A percentile compares a stretch with the other conserved stretches of the same genome.
Conservation (phyloP, 2,888 invertebrate genomes). For the Mythimna impura region DNA sequence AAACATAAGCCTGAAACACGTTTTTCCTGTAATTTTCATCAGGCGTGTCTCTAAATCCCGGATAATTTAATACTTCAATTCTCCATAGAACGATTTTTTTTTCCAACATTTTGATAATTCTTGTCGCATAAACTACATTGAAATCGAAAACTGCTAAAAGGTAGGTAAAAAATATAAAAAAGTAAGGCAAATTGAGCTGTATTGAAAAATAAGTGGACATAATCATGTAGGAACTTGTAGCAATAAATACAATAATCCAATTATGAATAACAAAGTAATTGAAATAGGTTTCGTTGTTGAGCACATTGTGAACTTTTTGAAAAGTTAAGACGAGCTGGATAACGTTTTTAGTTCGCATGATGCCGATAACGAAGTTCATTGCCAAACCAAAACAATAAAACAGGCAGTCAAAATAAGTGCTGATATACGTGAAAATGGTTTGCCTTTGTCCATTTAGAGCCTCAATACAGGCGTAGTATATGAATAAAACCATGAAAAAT, state of each 20-base stretch:
- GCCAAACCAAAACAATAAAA: neutral
- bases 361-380: neutral
- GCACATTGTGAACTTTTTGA: constrained; percentile 36
- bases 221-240: neutral
- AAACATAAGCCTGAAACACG: constrained; percentile 22
- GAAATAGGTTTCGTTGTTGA: constrained; percentile 2
- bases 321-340: constrained; percentile 28
- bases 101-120: constrained; percentile 8
- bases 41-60: neutral
- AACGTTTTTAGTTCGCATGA: constrained; percentile 5
- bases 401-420: neutral
- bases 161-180: neutral
- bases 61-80: neutral
- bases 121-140: neutral
- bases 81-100: constrained; percentile 17
- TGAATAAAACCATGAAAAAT: neutral
- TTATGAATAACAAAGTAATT: neutral
- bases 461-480: neutral
- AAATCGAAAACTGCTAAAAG: constrained; percentile 8
- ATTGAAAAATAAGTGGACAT: too few species aligned
- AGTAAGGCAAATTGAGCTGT: neutral
- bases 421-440: neutral
- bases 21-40: neutral
- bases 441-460: accelerated
- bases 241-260: constrained; percentile 21